Percentiles rank a stretch among this genome's conserved stretches.
Conservation (phyloP, 2,113 vertebrate species). For the Nanorana parkeri region DNA sequence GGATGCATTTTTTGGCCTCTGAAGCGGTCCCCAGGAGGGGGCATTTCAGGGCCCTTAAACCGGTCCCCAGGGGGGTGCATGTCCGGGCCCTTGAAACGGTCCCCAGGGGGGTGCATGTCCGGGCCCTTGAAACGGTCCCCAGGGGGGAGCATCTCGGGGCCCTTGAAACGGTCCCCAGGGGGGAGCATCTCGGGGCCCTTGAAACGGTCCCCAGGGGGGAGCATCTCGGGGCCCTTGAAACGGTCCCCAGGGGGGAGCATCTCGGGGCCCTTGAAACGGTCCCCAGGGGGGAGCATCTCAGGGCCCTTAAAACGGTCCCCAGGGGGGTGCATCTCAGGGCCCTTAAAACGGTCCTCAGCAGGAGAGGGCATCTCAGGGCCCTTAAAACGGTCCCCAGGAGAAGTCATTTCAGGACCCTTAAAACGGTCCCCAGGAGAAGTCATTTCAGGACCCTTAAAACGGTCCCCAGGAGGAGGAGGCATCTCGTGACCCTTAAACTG, state of each 20-base stretch:
- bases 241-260: not conserved
- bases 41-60: not conserved
- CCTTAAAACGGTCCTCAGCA: not conserved
- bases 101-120: not conserved
- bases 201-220: not conserved
- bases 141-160: not conserved
- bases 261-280: not conserved
- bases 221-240: not conserved
- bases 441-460: not conserved
- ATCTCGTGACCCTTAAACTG: not conserved
- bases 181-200: not conserved
- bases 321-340: not conserved
- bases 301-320: not conserved
- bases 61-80: not conserved
- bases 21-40: not conserved
- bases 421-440: not conserved
- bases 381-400: not conserved
- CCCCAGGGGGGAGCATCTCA: not conserved
- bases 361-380: not conserved
- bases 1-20: not conserved
- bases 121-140: not conserved
- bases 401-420: not conserved
- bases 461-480: not conserved
- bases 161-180: not conserved
- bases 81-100: not conserved